Evolutionary conservation across 2,888 invertebrate species (phyloP).

Genomic region (Eulithis prunata): DNA sequence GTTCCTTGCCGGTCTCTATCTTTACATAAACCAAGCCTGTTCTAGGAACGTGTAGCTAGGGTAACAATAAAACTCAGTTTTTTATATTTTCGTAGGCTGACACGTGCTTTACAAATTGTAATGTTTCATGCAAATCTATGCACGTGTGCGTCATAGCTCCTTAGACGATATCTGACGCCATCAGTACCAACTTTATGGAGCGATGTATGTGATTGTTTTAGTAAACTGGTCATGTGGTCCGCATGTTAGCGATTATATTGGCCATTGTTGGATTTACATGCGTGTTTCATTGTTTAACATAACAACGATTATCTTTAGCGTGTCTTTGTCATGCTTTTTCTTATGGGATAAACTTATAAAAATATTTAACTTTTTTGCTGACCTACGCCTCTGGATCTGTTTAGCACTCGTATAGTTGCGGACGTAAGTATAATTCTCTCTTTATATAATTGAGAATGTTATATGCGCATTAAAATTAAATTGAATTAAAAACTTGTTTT

Average conservation of each 20-base stretch:
- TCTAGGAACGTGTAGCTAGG: slow-evolving; percentile 33
- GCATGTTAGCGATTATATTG: slow-evolving; percentile 32
- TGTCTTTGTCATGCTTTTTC: slow-evolving; percentile 35
- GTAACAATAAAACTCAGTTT: slow-evolving; percentile 49
- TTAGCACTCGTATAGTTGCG: not conserved
- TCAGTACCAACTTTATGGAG: slow-evolving; percentile 45
- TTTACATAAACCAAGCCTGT: slow-evolving; percentile 40
- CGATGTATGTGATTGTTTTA: slow-evolving; percentile 55
- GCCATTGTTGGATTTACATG: slow-evolving; percentile 37
- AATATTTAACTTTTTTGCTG: not conserved
- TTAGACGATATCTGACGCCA: slow-evolving; percentile 47
- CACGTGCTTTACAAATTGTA: slow-evolving; percentile 47
- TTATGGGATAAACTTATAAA: slow-evolving; percentile 8
- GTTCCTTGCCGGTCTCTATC: slow-evolving; percentile 51
- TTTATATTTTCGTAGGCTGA: slow-evolving; percentile 14
- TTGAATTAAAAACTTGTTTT: slow-evolving; percentile 2
- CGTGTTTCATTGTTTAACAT: slow-evolving; percentile 37
- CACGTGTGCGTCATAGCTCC: slow-evolving; percentile 51
- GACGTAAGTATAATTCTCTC: not conserved
- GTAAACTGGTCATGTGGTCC: slow-evolving; percentile 44
- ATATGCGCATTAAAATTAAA: not conserved
- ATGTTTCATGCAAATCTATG: slow-evolving; percentile 54
- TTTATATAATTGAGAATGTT: not conserved
- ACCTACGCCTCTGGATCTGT: not conserved
- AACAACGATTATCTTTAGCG: slow-evolving; percentile 32